Conservation (phyloP, 2,797 vertebrate species). For the Myotis daubentonii region DNA sequence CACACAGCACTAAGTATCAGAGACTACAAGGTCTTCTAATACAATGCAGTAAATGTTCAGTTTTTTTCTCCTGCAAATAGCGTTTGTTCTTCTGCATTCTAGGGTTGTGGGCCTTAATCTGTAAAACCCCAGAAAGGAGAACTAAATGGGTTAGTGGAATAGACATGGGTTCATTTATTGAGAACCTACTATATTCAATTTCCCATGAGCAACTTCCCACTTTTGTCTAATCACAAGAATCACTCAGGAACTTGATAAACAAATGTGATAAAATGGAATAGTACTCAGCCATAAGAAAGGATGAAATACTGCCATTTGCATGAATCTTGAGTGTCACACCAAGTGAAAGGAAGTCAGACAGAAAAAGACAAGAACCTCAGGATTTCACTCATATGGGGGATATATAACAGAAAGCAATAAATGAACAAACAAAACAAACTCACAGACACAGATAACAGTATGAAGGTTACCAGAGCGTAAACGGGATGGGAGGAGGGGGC, state of each 20-base stretch:
- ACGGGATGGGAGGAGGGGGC: no score
- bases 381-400: neutral
- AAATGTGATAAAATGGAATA: neutral
- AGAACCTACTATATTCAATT: neutral
- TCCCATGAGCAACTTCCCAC: neutral
- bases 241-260: neutral
- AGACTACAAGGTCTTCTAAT: neutral
- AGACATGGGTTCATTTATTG: neutral
- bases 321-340: neutral
- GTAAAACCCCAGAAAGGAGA: neutral
- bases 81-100: neutral
- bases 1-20: neutral
- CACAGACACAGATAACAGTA: neutral
- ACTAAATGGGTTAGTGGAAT: neutral
- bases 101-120: neutral
- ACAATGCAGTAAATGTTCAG: neutral
- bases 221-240: neutral
- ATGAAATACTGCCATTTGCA: neutral
- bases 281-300: neutral
- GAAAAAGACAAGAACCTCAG: neutral
- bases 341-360: neutral
- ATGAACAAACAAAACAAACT: neutral
- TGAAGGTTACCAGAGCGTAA: neutral
- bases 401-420: neutral
- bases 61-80: neutral